phyloP scores from a whole-genome alignment of 2,113 vertebrate species.

The Puma concolor region DNA sequence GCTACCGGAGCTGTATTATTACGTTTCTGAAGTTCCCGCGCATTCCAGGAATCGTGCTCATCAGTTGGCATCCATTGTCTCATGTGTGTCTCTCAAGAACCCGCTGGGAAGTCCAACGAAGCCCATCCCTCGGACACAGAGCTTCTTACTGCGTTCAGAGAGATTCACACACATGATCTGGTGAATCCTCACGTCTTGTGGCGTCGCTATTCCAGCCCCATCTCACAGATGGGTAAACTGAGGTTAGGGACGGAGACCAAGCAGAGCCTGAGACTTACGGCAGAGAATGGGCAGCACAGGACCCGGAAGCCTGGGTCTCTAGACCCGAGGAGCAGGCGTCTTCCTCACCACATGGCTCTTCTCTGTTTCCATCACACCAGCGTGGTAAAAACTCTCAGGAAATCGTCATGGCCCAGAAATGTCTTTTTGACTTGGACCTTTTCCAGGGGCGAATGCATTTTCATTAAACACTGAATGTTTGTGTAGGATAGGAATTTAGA shows the following conservation, averaged over 20 bases:
- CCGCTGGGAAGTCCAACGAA: background rate
- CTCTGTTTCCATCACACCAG: background rate
- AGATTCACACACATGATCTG: background rate
- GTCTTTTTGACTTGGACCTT: background rate
- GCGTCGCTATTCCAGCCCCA: background rate
- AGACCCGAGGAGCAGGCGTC: rapidly evolving
- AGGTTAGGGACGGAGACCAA: background rate
- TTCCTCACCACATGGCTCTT: background rate
- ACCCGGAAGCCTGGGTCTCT: background rate
- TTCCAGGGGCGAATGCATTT: background rate
- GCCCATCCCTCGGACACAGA: background rate
- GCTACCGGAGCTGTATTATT: background rate
- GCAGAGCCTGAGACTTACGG: background rate
- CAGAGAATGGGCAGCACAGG: background rate
- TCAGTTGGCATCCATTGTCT: background rate
- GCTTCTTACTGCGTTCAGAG: background rate
- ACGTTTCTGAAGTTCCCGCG: background rate
- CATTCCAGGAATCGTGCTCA: background rate
- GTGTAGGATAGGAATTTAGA: background rate
- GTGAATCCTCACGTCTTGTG: background rate
- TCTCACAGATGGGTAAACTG: background rate
- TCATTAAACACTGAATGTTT: background rate
- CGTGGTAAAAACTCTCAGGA: background rate
- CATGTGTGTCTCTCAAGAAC: background rate
- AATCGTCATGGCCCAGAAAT: background rate